Conservation (phyloP, 1,140 invertebrate genomes). For the Lepidurus apus region DNA sequence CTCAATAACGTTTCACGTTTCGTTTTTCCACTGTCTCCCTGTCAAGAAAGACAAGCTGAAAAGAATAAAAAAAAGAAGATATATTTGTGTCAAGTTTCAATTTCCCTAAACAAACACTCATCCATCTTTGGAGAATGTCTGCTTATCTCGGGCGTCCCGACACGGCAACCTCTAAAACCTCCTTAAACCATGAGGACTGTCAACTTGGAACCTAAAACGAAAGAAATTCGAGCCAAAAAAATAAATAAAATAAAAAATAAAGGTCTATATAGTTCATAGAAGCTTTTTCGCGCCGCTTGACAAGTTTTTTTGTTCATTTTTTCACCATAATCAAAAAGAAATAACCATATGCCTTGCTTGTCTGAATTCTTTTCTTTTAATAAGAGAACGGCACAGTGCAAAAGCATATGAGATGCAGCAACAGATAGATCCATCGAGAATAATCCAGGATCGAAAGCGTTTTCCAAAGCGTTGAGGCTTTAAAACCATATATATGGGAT, state of each 20-base stretch:
- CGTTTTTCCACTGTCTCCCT: neutral
- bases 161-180: conserved; percentile 13
- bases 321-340: neutral
- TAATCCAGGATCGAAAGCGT: neutral
- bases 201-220: neutral
- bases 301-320: neutral
- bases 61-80: neutral
- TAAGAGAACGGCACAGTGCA: neutral
- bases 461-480: no score
- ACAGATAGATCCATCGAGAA: neutral
- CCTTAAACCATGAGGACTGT: neutral
- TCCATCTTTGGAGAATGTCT: neutral
- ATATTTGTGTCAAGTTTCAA: conserved; percentile 2
- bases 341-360: neutral
- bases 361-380: neutral
- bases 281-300: neutral
- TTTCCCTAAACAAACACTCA: conserved; percentile 22
- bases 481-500: no score
- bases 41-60: neutral
- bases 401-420: neutral
- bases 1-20: neutral
- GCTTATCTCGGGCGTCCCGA: conserved; percentile 13
- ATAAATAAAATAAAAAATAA: neutral
- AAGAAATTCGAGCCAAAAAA: neutral
- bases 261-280: neutral